These are phyloP conservation scores for Eristalinus sepulchralis DNA, from an alignment of 2,888 invertebrate genomes.

Conservation along the genomic window DNA sequence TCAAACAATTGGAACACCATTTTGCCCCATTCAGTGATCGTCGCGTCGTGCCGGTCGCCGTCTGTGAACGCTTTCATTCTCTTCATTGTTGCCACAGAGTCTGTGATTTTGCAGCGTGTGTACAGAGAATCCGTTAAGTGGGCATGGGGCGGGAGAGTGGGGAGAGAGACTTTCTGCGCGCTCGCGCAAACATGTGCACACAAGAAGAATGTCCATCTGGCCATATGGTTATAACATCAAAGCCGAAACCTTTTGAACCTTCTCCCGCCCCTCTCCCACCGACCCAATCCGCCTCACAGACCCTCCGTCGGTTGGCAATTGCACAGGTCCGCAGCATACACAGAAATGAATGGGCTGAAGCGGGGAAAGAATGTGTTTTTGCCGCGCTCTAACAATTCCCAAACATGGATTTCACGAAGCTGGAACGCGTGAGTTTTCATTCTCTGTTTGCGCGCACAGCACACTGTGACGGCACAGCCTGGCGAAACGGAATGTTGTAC, in stretches of 20 bases:
- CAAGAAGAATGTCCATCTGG: slow-evolving; percentile 70
- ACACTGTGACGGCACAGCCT: slow-evolving; percentile 40
- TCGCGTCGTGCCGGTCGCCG: not conserved
- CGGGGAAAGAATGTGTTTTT: slow-evolving; percentile 52
- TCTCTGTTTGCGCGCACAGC: slow-evolving; percentile 56
- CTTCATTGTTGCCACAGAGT: not conserved
- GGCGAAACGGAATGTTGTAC: slow-evolving; percentile 68
- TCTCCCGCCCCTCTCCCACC: not conserved
- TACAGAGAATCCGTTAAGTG: not conserved
- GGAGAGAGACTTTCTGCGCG: slow-evolving; percentile 16
- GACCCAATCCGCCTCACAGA: too few species aligned
- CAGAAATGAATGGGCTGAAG: not conserved
- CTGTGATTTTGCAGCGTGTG: not conserved
- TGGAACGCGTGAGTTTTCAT: slow-evolving; percentile 65
- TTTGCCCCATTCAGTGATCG: slow-evolving; percentile 6
- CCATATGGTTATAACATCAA: slow-evolving; percentile 68
- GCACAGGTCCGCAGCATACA: slow-evolving; percentile 17
- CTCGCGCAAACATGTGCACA: slow-evolving; percentile 54
- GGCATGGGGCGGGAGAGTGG: not conserved
- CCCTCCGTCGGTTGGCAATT: slow-evolving; percentile 38
- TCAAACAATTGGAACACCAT: slow-evolving; percentile 67
- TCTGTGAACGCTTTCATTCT: slow-evolving; percentile 14
- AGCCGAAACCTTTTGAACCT: slow-evolving; percentile 67
- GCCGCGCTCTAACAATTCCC: slow-evolving; percentile 68
- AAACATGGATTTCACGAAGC: slow-evolving; percentile 69